These are phyloP conservation scores for Apogon talboti DNA, from an alignment of 2,797 vertebrate species.

Conservation along the genomic window DNA sequence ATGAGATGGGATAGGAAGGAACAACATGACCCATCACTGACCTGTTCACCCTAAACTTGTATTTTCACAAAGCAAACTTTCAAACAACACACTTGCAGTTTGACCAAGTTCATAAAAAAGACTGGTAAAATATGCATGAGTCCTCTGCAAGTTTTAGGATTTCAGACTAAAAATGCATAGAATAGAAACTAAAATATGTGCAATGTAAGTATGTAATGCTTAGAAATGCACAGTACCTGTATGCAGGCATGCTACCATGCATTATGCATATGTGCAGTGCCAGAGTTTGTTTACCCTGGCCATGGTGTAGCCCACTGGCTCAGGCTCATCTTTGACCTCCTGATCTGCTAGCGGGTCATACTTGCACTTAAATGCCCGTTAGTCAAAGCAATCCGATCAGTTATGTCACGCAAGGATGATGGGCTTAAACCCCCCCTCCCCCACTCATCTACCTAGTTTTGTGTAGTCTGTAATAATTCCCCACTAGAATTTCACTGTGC, in stretches of 20 bases:
- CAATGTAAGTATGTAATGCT: conserved; percentile 5
- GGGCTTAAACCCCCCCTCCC: conserved; percentile 57
- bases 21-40: too few relatives aligned
- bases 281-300: conserved; percentile 36
- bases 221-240: not conserved
- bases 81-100: too few relatives aligned
- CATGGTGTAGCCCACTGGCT: conserved; percentile 14
- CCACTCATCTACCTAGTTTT: conserved; percentile 13
- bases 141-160: not conserved
- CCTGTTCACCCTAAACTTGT: too few relatives aligned
- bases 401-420: conserved; percentile 84
- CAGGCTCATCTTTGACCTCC: conserved; percentile 46
- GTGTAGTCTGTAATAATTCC: conserved; percentile 22
- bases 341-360: conserved; percentile 85
- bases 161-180: too few relatives aligned
- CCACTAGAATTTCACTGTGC: conserved; percentile 22
- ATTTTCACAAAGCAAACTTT: too few relatives aligned
- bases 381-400: conserved; percentile 86
- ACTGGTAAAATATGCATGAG: not conserved
- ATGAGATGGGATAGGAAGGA: too few relatives aligned
- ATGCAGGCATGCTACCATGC: conserved; percentile 20
- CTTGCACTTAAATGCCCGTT: conserved; percentile 84
- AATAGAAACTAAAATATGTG: too few relatives aligned
- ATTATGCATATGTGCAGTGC: conserved; percentile 38
- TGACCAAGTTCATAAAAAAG: too few relatives aligned